A percentile compares a stretch with the other conserved stretches of the same genome.
Conservation (phyloP, 2,113 vertebrate genomes). For the Campylorhamphus procurvoides region DNA sequence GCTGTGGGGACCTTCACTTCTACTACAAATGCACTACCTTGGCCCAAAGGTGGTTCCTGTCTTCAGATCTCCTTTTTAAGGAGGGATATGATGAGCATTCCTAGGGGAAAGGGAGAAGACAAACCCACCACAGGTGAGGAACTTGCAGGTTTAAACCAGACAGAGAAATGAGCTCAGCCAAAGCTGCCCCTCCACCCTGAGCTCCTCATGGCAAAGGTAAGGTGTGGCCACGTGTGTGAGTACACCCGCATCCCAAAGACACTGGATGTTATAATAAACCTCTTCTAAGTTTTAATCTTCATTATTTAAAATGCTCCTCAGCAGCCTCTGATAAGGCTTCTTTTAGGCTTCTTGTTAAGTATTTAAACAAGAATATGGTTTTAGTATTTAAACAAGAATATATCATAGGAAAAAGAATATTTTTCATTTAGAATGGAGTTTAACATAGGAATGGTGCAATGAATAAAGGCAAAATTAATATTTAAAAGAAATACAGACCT, state of each 20-base stretch:
- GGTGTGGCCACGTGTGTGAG: accelerated
- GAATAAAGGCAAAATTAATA: background rate
- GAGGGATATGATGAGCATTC: background rate
- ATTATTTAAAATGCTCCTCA: background rate
- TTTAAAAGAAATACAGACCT: background rate
- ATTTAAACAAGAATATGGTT: background rate
- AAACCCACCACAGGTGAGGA: background rate
- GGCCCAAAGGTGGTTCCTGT: background rate
- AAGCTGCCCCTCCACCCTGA: background rate
- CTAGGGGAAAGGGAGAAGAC: background rate
- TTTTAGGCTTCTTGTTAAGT: background rate
- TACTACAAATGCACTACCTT: background rate
- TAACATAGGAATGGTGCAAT: background rate
- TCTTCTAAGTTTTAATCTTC: background rate
- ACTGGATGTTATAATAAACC: background rate
- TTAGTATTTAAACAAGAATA: background rate
- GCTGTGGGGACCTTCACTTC: background rate
- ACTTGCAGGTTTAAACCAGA: background rate
- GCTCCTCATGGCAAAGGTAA: background rate
- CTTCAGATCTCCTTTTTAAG: background rate
- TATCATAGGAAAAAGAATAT: background rate
- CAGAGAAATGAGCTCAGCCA: background rate
- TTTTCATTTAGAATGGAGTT: background rate
- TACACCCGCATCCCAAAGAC: background rate
- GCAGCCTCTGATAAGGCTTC: background rate